phyloP scores from a whole-genome alignment of 2,888 invertebrate genomes.

The Drosophila dives region DNA sequence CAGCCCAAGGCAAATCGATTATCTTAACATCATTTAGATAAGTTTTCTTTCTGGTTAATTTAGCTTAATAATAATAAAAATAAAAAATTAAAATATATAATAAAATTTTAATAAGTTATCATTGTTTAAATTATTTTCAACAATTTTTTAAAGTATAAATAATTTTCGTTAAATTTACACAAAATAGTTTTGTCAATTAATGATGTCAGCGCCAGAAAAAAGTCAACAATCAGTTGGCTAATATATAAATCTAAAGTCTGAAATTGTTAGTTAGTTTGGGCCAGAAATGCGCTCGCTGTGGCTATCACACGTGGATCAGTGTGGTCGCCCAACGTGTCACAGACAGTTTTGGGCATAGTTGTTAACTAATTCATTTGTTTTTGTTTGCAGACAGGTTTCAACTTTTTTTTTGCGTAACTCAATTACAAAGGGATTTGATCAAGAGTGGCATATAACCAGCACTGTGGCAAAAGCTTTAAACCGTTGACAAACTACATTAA shows the following conservation, averaged over 20 bases:
- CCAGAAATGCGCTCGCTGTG: background rate
- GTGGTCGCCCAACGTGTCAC: background rate
- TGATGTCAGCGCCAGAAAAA: background rate
- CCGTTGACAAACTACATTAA: slow-evolving; percentile 37
- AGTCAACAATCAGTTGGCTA: background rate
- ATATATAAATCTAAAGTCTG: slow-evolving; percentile 26
- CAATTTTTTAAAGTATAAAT: background rate
- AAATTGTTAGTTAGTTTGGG: background rate
- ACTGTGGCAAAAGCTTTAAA: slow-evolving; percentile 18
- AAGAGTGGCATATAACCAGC: slow-evolving; percentile 22
- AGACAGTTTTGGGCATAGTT: slow-evolving; percentile 6
- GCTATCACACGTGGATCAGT: background rate
- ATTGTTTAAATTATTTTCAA: background rate
- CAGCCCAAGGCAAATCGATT: background rate
- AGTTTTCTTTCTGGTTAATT: background rate
- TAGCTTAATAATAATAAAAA: background rate
- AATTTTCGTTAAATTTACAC: background rate
- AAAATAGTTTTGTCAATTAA: background rate
- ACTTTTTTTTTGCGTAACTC: slow-evolving; percentile 78
- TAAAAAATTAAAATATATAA: background rate
- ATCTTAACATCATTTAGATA: background rate
- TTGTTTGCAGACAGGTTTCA: slow-evolving; percentile 29
- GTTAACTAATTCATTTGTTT: background rate
- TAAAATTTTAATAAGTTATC: background rate
- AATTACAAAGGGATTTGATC: slow-evolving; percentile 72